Percentiles rank a stretch among this genome's conserved stretches.
Evolutionary conservation across 2,113 vertebrate species (phyloP).

Genomic region (Lota lota): DNA sequence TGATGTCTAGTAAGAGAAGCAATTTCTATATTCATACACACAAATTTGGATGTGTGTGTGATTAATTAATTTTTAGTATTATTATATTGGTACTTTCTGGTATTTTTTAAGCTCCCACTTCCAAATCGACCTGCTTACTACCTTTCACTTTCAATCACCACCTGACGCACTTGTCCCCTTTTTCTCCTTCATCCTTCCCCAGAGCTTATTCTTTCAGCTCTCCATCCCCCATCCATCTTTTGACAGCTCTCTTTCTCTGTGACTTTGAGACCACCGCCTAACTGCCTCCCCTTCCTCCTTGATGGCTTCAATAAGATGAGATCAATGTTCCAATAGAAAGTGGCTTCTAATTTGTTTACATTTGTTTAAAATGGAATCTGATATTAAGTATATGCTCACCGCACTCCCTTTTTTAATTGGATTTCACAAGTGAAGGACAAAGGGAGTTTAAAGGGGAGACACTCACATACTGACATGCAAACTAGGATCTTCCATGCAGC

Average conservation of each 20-base stretch:
- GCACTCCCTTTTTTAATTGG: constrained; percentile 57
- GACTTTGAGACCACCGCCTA: too few relatives aligned
- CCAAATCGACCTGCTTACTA: not conserved
- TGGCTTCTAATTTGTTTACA: constrained; percentile 63
- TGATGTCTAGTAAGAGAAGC: too few relatives aligned
- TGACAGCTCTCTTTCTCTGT: constrained; percentile 18
- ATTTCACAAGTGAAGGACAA: constrained; percentile 62
- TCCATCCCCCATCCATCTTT: not conserved
- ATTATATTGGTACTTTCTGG: too few relatives aligned
- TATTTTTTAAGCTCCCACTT: not conserved
- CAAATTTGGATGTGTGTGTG: too few relatives aligned
- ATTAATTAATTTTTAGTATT: too few relatives aligned
- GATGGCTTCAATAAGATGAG: constrained; percentile 47
- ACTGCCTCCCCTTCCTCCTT: constrained; percentile 16
- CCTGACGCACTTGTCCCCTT: not conserved
- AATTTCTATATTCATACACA: too few relatives aligned
- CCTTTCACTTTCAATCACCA: not conserved
- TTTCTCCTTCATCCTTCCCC: constrained; percentile 16
- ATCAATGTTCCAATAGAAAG: constrained; percentile 62
- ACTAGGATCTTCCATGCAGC: constrained; percentile 22
- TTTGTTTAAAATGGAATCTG: constrained; percentile 67
- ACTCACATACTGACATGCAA: constrained; percentile 9
- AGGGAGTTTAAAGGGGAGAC: constrained; percentile 5
- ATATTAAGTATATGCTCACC: constrained; percentile 57
- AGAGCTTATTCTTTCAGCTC: constrained; percentile 36